Evolutionary conservation across 23 tunicate genomes (phyloP), one percentile per base, ranked within the genome.

Genomic region (Diplosoma virens): DNA sequence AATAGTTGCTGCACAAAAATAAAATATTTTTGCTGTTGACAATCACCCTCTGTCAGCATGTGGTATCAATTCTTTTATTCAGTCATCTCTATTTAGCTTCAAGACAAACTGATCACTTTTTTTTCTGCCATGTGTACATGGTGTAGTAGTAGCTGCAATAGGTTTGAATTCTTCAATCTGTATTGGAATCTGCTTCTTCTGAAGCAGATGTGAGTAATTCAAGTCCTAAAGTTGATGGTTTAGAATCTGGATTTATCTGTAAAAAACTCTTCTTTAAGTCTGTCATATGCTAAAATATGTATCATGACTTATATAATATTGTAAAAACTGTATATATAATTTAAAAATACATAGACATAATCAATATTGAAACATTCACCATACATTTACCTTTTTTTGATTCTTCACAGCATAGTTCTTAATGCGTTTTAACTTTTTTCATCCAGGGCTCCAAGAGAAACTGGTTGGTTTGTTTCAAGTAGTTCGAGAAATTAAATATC

Each of bases 401-500:
- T 27, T 6, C 69, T 29, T 61, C 30, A 29, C 28, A 61, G 69
- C 69, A 2, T 11, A 27, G 35, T 29, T 61, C 35, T 61, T 28
- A 22, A 61, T 5, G 4, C 69, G 69, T 61, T 29, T 61, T 35
- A 27, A 27, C 21, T 35, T 28, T 61, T 61, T 61, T 61, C 35
- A 61, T 61, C 69, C 28, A 61, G 34, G 30, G 69, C 35, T 61
- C 69, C 69, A 61, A 61, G 69, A 61, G 69, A 61, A 7, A 35
- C 69, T 61, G 69, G 69, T 61, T 61, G 69, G 35, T 61, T 61
- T 3, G 34, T 61, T 61, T 61, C 23, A 6, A 61, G 69, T 29
- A 28, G 18, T 26, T 61, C 30, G 30, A 61, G 35, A 61, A 61
- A 61, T 22, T 61, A 11, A 5, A 61, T 14, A 26, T 61, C 69